A percentile compares a stretch with the other conserved stretches of the same genome.
Evolutionary conservation across 2,113 vertebrate species (phyloP).

Genomic region (Spea bombifrons): DNA sequence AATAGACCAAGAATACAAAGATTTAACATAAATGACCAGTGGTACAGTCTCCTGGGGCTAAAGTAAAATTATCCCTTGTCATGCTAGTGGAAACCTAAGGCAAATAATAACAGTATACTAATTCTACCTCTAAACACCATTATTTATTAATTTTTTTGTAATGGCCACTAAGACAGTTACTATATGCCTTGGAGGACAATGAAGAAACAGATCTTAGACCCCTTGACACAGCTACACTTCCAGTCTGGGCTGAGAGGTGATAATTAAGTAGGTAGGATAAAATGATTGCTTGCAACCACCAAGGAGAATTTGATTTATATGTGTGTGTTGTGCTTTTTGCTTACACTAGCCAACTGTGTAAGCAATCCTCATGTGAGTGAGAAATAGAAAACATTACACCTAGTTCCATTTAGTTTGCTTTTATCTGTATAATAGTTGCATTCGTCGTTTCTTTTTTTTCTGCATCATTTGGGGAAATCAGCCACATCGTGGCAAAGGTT

Average conservation of each 20-base stretch:
- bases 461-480: neutral
- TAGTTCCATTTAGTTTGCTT: slow-evolving; percentile 29
- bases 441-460: neutral
- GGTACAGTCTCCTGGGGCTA: too few species aligned
- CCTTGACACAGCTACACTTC: slow-evolving; percentile 29
- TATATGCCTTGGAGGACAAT: slow-evolving; percentile 13
- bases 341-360: neutral
- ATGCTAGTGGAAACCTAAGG: neutral
- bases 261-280: slow-evolving; percentile 37
- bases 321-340: slow-evolving; percentile 8
- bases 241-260: slow-evolving; percentile 22
- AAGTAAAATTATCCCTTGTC: neutral
- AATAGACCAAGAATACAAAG: too few species aligned
- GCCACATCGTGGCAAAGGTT: neutral
- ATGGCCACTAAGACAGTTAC: slow-evolving; percentile 25
- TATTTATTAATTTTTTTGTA: neutral
- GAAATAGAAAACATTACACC: slow-evolving; percentile 18
- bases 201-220: slow-evolving; percentile 16
- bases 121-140: neutral
- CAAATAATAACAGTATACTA: neutral
- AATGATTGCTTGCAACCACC: slow-evolving; percentile 23
- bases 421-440: slow-evolving; percentile 6
- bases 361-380: slow-evolving; percentile 13
- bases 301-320: slow-evolving; percentile 29
- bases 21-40: too few species aligned